phyloP scores from a whole-genome alignment of 2,797 vertebrate species.

The Rhinoraja longicauda region DNA sequence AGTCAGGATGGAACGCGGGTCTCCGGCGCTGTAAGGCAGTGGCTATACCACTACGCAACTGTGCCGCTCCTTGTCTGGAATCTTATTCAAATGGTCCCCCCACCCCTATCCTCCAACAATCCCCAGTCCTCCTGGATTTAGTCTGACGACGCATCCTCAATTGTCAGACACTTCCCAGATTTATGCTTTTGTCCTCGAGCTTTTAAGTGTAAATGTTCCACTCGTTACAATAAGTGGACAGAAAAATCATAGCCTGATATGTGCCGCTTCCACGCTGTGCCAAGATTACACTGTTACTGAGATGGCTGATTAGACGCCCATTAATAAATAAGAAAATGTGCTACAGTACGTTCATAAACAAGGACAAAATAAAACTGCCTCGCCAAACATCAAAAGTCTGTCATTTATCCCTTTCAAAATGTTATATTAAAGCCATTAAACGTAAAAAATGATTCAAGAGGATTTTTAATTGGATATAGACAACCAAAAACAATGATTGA shows the following conservation, averaged over 20 bases:
- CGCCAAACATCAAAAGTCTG: neutral
- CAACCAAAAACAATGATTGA: constrained; percentile 20
- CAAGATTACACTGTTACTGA: neutral
- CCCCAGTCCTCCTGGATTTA: neutral
- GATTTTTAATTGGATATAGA: constrained; percentile 4
- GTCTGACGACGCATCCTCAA: neutral
- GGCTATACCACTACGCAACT: too few relatives aligned
- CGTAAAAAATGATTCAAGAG: neutral
- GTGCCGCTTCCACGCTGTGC: neutral
- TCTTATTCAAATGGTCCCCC: too few relatives aligned
- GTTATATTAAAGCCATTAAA: neutral
- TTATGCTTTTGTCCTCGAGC: neutral
- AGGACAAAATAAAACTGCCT: neutral
- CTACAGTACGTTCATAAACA: neutral
- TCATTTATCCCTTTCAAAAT: neutral
- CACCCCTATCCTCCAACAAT: neutral
- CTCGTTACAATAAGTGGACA: neutral
- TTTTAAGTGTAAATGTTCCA: neutral
- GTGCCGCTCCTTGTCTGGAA: neutral
- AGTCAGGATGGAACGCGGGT: too few relatives aligned
- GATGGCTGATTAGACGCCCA: neutral
- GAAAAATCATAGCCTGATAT: neutral
- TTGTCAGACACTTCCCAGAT: neutral
- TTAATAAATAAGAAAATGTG: neutral
- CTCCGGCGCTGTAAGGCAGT: too few relatives aligned